Base-by-base conservation (phyloP, 2,113 vertebrate species). In the Diglossa brunneiventris region DNA sequence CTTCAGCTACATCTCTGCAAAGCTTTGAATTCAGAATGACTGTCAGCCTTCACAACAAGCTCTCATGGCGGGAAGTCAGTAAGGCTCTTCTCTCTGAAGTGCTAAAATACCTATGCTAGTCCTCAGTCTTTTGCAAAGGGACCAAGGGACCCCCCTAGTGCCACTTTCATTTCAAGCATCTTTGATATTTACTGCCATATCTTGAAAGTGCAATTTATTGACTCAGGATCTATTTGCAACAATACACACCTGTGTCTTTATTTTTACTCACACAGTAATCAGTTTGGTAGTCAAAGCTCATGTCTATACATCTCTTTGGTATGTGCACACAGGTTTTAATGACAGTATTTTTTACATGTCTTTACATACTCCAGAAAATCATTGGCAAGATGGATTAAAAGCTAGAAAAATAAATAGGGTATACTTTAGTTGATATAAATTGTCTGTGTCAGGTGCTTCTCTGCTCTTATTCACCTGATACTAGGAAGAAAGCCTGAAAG, bases 41-140 rank as follows among this genome's bases (percentile, higher is more conserved):
- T 49, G 16, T 14, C 4, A 55, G 12, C 46, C 64, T 75, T 27
- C 16, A 3, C 11, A 53, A 16, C 0, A 2, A 42, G 33, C 4
- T 78, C 9, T 13, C 20, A 30, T 6, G 9, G 28, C 46, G 30
- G 12, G 28, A 61, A 4, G 3, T 49, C 17, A 28, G 21, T 44
- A 39, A 82, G 52, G n/a, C 37, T 11, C 2, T 61, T 66, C 63
- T 47, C 3, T 28, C 27, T 47, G 13, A 88, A 46, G 8, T 37
- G 21, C 7, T 55, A 27, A 42, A 46, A 37, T 9, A 24, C 20
- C 8, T 44, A 1, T 63, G 7, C 31, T 21, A 24, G 8, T 68
- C 8, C 9, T 8, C 27, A 42, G 19, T 11, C 15, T 85, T 42
- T 79, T 83, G 6, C 31, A 59, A 39, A 33, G 7, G n/a, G 26